A percentile compares a stretch with the other conserved stretches of the same genome.
Conservation (phyloP, 2,113 vertebrate genomes). For the Elephantulus edwardii region DNA sequence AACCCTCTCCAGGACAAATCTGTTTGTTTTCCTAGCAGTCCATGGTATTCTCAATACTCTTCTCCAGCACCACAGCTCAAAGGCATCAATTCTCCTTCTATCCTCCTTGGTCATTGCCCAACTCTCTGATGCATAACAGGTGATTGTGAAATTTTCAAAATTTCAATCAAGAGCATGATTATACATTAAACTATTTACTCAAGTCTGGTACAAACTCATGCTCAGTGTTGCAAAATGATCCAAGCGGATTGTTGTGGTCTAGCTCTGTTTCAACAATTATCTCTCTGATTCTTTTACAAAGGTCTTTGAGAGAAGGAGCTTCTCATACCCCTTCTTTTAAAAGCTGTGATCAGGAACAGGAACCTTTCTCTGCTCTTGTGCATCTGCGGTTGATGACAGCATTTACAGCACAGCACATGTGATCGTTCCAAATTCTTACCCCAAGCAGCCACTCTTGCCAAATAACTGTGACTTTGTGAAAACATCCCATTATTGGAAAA, state of each 20-base stretch:
- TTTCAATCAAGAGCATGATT: background rate
- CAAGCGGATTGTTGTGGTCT: background rate
- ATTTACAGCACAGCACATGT: background rate
- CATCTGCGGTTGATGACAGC: conserved; percentile 6
- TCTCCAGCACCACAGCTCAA: too few relatives aligned
- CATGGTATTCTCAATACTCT: too few relatives aligned
- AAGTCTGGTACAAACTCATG: conserved; percentile 29
- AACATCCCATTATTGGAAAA: conserved; percentile 58
- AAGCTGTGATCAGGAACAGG: conserved; percentile 34
- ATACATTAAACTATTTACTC: background rate
- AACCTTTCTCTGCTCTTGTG: background rate
- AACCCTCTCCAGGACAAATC: too few relatives aligned
- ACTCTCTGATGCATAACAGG: too few relatives aligned
- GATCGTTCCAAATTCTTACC: conserved; percentile 33
- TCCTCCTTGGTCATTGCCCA: too few relatives aligned
- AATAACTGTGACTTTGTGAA: conserved; percentile 58
- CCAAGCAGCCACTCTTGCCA: conserved; percentile 27
- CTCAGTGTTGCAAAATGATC: conserved; percentile 43
- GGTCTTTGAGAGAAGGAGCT: conserved; percentile 36
- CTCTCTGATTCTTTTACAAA: conserved; percentile 40
- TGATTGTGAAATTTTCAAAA: background rate
- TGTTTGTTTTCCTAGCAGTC: too few relatives aligned
- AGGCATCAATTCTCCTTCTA: too few relatives aligned
- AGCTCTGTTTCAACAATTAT: background rate
- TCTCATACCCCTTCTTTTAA: background rate